Evolutionary conservation across 1,140 invertebrate genomes (phyloP).

Genomic region (Colletes latitarsis): DNA sequence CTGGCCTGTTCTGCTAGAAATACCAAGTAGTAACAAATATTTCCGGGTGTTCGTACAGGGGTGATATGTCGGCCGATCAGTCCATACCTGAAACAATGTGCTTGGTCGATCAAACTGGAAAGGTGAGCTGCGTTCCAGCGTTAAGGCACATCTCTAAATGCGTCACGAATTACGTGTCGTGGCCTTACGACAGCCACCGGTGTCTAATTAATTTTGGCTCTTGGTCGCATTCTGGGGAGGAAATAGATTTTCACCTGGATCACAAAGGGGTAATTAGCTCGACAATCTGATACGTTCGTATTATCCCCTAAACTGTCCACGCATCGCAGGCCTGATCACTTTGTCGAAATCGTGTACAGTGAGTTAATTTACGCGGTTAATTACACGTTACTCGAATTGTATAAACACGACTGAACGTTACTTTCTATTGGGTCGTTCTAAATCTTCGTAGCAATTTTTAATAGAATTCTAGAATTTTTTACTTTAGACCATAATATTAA

Average conservation of each 20-base stretch:
- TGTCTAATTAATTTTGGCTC: conserved; percentile 75
- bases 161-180: conserved; percentile 70
- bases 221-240: conserved; percentile 84
- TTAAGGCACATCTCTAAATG: conserved; percentile 71
- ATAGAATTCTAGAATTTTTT: too few species aligned
- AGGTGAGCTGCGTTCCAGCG: conserved; percentile 66
- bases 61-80: conserved; percentile 62
- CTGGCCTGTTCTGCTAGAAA: too few species aligned
- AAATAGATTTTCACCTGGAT: conserved; percentile 80
- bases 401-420: too few species aligned
- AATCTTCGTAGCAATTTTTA: too few species aligned
- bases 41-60: conserved; percentile 51
- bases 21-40: too few species aligned
- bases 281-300: too few species aligned
- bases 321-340: too few species aligned
- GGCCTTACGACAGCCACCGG: conserved; percentile 78
- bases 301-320: neutral
- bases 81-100: conserved; percentile 70
- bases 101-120: conserved; percentile 60
- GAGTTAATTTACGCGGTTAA: too few species aligned
- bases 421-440: too few species aligned
- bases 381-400: too few species aligned
- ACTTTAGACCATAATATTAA: too few species aligned
- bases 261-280: conserved; percentile 59
- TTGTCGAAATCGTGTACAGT: too few species aligned